A percentile compares a stretch with the other conserved stretches of the same genome.
Evolutionary conservation across 2,888 invertebrate genomes (phyloP).

Genomic region (Arctia plantaginis): DNA sequence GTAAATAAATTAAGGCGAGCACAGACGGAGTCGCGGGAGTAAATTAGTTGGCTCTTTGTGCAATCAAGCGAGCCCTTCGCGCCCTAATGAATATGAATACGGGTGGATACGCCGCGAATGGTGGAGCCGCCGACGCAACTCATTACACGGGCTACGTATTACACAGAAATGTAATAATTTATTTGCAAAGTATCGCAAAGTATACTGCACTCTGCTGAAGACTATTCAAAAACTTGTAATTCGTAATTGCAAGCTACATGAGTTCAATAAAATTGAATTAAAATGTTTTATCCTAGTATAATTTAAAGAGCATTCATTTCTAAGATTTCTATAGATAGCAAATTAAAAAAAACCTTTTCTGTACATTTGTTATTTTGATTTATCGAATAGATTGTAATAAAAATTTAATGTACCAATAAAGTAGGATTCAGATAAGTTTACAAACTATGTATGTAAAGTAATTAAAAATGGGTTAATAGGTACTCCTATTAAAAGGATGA

Average conservation of each 20-base stretch:
- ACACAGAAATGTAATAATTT: slow-evolving; percentile 55
- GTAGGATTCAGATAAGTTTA: not conserved
- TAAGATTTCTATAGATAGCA: not conserved
- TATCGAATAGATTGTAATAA: not conserved
- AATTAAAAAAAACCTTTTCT: no score
- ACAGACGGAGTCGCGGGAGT: slow-evolving; percentile 74
- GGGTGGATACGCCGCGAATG: slow-evolving; percentile 72
- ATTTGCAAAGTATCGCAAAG: not conserved
- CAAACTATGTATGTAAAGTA: not conserved
- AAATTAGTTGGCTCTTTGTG: slow-evolving; percentile 86
- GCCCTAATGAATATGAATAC: slow-evolving; percentile 85
- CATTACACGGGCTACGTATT: slow-evolving; percentile 62
- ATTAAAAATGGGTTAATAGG: no score
- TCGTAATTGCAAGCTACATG: not conserved
- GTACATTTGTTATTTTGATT: not conserved
- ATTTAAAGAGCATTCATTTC: not conserved
- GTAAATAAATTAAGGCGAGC: slow-evolving; percentile 75
- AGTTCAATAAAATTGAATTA: not conserved
- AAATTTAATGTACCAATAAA: not conserved
- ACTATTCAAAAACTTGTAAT: not conserved
- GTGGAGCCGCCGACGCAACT: slow-evolving; percentile 72
- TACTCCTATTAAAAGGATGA: no score
- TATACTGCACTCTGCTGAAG: not conserved
- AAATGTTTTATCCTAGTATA: not conserved
- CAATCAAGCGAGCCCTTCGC: slow-evolving; percentile 85